Evolutionary conservation across 2,888 invertebrate genomes (phyloP), one percentile per base, ranked within the genome.

Genomic region (Drosophila mercatorum): DNA sequence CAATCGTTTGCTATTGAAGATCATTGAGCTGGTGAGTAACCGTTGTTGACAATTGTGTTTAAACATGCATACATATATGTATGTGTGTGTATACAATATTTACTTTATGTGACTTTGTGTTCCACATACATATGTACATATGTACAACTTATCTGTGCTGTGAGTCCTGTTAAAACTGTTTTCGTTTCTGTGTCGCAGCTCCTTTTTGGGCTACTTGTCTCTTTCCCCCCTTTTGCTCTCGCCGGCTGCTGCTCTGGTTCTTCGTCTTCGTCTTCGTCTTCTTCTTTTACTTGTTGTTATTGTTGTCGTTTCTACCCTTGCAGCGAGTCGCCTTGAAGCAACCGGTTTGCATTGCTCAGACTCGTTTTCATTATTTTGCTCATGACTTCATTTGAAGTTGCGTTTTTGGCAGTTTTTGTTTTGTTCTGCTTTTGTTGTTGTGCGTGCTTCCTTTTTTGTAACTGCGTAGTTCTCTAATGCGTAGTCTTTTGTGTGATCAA

Each of bases 21-120:
- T 92, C 68, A 91, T 92, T 67, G 92, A 92, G 90, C 84, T 92
- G 92, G 92, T 92, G 75, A 92, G 92, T 88, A 47, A 65, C 10
- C 58, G n/a, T 44, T 36, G 7, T 26, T 26, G 22, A 41, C 14
- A 40, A 38, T 26, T 68, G 22, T 68, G 28, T 10, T 10, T 47
- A 17, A 14, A 28, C 6, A 10, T 41, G 2, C 31, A 3, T 58
- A 7, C 10, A 1, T 28, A 0, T 28, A 6, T 36, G 40, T 44
- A 22, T 58, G 31, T 31, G 14, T 52, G 47, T 26, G 22, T 44
- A 17, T 51, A 6, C 28, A 8, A 26, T 14, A 38, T 53, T 11
- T 51, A 17, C 8, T 49, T n/a, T 49, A 5, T 49, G 8, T 47
- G 14, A 8, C 47, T 47, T 28, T 47, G 43, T 43, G 43, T 10